These are phyloP conservation scores for Archivesica marissinica DNA, from an alignment of 1,140 invertebrate genomes.

Conservation along the genomic window DNA sequence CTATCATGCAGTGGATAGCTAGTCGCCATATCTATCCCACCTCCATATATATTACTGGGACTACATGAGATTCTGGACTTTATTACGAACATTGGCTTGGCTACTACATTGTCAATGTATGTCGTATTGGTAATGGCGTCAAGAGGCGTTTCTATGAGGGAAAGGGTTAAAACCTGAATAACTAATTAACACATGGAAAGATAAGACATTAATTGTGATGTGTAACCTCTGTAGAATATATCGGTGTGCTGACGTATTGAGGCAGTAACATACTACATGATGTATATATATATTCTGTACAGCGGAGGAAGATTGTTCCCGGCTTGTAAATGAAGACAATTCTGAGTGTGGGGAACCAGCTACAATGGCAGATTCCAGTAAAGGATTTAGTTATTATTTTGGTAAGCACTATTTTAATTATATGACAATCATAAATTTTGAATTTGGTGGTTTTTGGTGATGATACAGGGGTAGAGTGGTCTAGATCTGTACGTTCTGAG, in stretches of 20 bases:
- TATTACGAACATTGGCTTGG: too few relatives aligned
- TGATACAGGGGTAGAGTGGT: background rate
- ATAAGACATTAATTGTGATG: background rate
- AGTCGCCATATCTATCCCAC: too few relatives aligned
- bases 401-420: conserved; percentile 11
- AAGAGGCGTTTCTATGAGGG: too few relatives aligned
- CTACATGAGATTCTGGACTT: too few relatives aligned
- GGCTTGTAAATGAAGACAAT: background rate
- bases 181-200: background rate
- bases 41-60: too few relatives aligned
- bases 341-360: background rate
- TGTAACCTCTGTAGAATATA: background rate
- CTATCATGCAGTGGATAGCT: too few relatives aligned
- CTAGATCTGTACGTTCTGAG: background rate
- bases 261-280: background rate
- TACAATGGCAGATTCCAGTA: background rate
- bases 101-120: too few relatives aligned
- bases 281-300: background rate
- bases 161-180: too few relatives aligned
- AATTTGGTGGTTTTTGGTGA: background rate
- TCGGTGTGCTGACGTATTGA: background rate
- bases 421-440: background rate
- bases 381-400: conserved; percentile 33
- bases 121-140: too few relatives aligned
- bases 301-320: conserved; percentile 47